phyloP scores from a whole-genome alignment of 2,113 vertebrate species.

The Poeciliopsis prolifica region DNA sequence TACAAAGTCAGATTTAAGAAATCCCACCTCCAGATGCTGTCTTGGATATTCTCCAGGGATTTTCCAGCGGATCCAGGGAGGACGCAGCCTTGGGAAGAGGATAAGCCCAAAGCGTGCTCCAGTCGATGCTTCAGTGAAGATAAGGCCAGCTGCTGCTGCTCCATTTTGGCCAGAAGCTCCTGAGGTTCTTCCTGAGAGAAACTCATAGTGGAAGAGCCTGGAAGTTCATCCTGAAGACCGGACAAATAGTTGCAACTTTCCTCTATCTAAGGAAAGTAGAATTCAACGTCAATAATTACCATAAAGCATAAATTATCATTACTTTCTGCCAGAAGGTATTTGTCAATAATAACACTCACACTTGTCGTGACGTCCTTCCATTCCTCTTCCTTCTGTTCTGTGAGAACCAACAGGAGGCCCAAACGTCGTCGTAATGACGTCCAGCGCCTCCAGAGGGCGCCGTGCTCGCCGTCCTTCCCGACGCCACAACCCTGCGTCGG shows the following conservation, averaged over 20 bases:
- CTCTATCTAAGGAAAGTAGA: constrained; percentile 80
- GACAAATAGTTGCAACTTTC: constrained; percentile 85
- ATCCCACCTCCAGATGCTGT: constrained; percentile 83
- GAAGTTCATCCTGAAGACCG: constrained; percentile 84
- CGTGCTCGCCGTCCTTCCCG: constrained; percentile 53
- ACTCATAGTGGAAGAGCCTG: constrained; percentile 75
- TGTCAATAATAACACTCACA: constrained; percentile 76
- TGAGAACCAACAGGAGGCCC: constrained; percentile 77
- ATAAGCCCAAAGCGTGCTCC: constrained; percentile 68
- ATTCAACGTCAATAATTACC: background rate
- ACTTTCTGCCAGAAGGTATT: background rate
- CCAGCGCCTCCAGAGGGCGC: constrained; percentile 85
- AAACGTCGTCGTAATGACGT: constrained; percentile 74
- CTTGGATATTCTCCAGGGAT: constrained; percentile 84
- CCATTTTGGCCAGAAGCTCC: constrained; percentile 72
- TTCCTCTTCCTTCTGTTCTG: constrained; percentile 82
- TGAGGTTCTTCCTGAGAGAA: constrained; percentile 78
- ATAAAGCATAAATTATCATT: background rate
- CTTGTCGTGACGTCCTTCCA: constrained; percentile 86
- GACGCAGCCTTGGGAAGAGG: constrained; percentile 39
- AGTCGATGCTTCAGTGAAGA: constrained; percentile 80
- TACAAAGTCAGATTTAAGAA: constrained; percentile 1
- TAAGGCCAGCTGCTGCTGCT: constrained; percentile 79
- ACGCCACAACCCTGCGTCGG: constrained; percentile 62
- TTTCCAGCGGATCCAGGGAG: constrained; percentile 66